Evolutionary conservation across 2,113 vertebrate genomes (phyloP).

Genomic region (Cyanoderma ruficeps): DNA sequence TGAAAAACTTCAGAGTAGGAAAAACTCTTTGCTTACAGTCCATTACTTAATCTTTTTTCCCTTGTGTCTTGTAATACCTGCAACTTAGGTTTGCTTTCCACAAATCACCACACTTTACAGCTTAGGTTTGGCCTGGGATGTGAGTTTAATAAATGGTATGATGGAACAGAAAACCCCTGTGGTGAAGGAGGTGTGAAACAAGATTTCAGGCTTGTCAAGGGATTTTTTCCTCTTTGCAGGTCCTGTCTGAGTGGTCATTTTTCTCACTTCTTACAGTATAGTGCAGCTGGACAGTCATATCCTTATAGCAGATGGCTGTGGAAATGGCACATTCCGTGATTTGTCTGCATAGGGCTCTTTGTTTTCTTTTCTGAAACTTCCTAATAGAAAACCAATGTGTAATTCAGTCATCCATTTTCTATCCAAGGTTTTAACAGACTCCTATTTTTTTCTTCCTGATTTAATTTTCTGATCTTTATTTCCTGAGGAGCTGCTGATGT

Average conservation of each 20-base stretch:
- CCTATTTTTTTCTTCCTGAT: background rate
- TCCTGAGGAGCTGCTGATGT: background rate
- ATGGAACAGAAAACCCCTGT: background rate
- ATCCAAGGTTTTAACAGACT: background rate
- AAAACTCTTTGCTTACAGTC: background rate
- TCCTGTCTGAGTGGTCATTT: background rate
- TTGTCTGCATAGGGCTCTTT: background rate
- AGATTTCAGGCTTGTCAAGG: slow-evolving; percentile 5
- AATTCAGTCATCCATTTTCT: background rate
- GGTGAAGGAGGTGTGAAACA: background rate
- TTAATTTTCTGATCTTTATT: background rate
- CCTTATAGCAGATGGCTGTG: background rate
- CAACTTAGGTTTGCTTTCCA: background rate
- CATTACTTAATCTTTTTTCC: background rate
- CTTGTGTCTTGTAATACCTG: background rate
- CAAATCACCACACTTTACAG: background rate
- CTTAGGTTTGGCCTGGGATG: background rate
- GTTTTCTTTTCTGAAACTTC: background rate
- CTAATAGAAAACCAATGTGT: background rate
- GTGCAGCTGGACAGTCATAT: background rate
- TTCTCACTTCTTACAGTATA: background rate
- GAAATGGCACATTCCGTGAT: background rate
- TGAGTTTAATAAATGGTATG: background rate
- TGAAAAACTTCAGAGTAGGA: background rate
- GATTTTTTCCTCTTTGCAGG: background rate